Evolutionary conservation across 2,797 vertebrate species (phyloP).

Genomic region (Gadopsis marmoratus): DNA sequence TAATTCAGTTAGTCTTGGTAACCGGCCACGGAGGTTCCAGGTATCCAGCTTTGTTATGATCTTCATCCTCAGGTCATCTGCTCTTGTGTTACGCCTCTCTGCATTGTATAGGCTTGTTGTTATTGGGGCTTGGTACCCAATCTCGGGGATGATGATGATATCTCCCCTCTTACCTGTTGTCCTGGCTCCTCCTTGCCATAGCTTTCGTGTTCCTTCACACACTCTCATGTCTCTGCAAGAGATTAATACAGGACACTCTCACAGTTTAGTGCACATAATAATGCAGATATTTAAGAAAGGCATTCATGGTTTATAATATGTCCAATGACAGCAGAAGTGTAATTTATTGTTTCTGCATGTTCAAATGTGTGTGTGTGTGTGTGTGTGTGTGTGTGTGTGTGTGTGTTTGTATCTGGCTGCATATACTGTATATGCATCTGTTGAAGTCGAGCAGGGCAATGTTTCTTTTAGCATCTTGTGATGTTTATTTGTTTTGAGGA

Average conservation of each 20-base stretch:
- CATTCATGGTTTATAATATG: slow-evolving; percentile 25
- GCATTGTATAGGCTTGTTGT: no score
- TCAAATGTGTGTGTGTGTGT: slow-evolving; percentile 13
- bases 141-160: no score
- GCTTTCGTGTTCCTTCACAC: slow-evolving; percentile 9
- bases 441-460: slow-evolving; percentile 3
- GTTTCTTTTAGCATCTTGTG: background rate
- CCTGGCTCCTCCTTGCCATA: no score
- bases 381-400: slow-evolving; percentile 4
- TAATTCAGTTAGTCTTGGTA: no score
- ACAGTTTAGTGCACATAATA: slow-evolving; percentile 31
- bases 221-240: slow-evolving; percentile 14
- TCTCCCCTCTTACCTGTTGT: no score
- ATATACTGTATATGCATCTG: background rate
- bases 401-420: background rate
- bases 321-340: slow-evolving; percentile 9
- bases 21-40: no score
- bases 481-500: slow-evolving; percentile 17
- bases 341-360: slow-evolving; percentile 37
- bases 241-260: slow-evolving; percentile 29
- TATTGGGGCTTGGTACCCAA: no score
- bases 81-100: no score
- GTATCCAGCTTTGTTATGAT: no score
- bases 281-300: slow-evolving; percentile 38
- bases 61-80: no score